These are phyloP conservation scores for Physeter macrocephalus DNA, from an alignment of 2,113 vertebrate species.

Conservation along the genomic window DNA sequence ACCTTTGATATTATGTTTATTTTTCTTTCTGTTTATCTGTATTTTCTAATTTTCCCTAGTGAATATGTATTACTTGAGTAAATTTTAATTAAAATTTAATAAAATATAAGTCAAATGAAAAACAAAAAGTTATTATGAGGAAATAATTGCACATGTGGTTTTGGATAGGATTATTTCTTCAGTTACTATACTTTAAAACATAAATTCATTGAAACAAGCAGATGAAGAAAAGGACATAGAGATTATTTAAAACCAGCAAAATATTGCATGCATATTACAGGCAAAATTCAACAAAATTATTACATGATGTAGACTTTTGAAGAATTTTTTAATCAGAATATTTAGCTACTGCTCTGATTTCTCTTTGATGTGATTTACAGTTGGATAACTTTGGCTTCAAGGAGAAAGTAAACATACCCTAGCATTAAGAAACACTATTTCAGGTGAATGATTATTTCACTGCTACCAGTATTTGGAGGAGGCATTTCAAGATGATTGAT, in stretches of 20 bases:
- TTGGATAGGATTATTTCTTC: neutral
- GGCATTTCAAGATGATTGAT: constrained; percentile 63
- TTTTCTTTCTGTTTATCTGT: neutral
- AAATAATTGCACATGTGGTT: neutral
- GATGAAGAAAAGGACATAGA: neutral
- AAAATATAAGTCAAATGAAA: constrained; percentile 14
- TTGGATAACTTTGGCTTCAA: constrained; percentile 42
- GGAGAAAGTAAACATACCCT: constrained; percentile 52
- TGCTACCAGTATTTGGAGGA: constrained; percentile 55
- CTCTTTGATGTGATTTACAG: constrained; percentile 65
- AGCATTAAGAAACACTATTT: constrained; percentile 61
- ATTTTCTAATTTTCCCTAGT: neutral
- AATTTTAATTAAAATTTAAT: constrained; percentile 7
- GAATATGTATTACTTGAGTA: neutral
- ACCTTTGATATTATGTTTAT: neutral
- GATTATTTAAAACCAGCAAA: constrained; percentile 23
- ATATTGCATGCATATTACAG: neutral
- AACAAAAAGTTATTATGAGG: neutral
- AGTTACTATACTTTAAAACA: neutral
- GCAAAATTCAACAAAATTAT: constrained; percentile 33
- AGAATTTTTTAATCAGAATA: constrained; percentile 39
- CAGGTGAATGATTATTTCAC: constrained; percentile 60
- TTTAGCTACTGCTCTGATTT: constrained; percentile 56
- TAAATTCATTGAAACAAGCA: neutral
- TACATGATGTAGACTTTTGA: constrained; percentile 27